Percentiles rank a stretch among this genome's conserved stretches.
Conservation (phyloP, 1,140 invertebrate species). For the Lepidurus arcticus region DNA sequence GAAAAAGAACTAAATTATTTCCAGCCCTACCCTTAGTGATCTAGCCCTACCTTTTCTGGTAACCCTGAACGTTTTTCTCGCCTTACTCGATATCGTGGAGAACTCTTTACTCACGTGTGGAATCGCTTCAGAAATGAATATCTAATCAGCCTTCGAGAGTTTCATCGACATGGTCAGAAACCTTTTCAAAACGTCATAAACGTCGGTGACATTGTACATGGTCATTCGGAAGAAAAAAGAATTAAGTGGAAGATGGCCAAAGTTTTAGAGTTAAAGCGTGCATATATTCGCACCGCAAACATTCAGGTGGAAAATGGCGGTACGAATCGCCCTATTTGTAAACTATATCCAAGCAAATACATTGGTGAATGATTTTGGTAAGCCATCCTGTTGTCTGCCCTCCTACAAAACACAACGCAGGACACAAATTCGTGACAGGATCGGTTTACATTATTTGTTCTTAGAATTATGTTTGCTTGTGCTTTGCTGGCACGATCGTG, state of each 20-base stretch:
- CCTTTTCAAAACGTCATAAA: neutral
- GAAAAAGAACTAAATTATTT: neutral
- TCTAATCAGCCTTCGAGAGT: constrained; percentile 29
- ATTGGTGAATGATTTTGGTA: too few relatives aligned
- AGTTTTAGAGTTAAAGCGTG: neutral
- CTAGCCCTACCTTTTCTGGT: neutral
- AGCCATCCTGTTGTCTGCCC: too few relatives aligned
- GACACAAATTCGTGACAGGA: too few relatives aligned
- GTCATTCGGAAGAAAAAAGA: constrained; percentile 24
- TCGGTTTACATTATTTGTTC: too few relatives aligned
- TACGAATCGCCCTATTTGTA: neutral
- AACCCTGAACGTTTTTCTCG: neutral
- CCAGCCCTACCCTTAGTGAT: neutral
- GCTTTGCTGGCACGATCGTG: too few relatives aligned
- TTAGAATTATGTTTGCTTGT: too few relatives aligned
- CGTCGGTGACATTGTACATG: constrained; percentile 28
- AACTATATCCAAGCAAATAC: neutral
- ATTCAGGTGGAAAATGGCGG: neutral
- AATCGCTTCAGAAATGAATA: constrained; percentile 35
- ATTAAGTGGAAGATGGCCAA: constrained; percentile 23
- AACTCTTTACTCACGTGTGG: constrained; percentile 23
- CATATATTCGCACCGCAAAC: neutral
- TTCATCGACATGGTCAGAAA: neutral
- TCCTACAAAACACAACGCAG: too few relatives aligned
- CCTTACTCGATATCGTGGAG: neutral